Evolutionary conservation across 2,113 vertebrate species (phyloP).

Genomic region (Orientallactaga bullata): DNA sequence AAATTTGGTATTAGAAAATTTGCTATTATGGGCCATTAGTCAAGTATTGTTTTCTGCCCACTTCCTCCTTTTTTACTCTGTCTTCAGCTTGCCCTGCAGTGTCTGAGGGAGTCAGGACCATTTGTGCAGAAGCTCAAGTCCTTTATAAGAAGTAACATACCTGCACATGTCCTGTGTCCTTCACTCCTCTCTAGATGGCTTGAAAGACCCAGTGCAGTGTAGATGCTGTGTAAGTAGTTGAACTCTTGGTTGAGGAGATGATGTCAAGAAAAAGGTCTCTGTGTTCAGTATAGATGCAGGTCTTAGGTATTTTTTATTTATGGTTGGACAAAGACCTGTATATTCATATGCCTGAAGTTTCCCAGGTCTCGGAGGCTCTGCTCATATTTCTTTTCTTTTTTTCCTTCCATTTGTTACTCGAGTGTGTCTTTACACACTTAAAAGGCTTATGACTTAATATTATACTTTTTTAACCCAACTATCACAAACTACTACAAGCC

Average conservation of each 20-base stretch:
- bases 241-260: neutral
- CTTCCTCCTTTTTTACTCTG: neutral
- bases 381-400: neutral
- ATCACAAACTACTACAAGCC: neutral
- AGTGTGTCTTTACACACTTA: neutral
- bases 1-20: neutral
- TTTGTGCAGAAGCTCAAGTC: neutral
- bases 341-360: neutral
- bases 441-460: neutral
- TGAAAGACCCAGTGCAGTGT: neutral
- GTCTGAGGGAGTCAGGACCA: neutral
- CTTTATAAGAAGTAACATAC: no score
- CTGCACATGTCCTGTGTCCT: neutral
- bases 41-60: no score
- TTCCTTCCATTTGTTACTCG: neutral
- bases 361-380: neutral
- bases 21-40: neutral
- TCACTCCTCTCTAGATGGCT: neutral
- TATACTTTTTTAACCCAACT: neutral
- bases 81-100: neutral
- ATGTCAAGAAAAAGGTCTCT: neutral
- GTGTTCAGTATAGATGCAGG: neutral
- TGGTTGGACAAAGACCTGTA: neutral
- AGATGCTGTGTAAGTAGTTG: neutral
- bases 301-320: neutral